Evolutionary conservation across 2,797 vertebrate genomes (phyloP).

Genomic region (Cygnus olor): DNA sequence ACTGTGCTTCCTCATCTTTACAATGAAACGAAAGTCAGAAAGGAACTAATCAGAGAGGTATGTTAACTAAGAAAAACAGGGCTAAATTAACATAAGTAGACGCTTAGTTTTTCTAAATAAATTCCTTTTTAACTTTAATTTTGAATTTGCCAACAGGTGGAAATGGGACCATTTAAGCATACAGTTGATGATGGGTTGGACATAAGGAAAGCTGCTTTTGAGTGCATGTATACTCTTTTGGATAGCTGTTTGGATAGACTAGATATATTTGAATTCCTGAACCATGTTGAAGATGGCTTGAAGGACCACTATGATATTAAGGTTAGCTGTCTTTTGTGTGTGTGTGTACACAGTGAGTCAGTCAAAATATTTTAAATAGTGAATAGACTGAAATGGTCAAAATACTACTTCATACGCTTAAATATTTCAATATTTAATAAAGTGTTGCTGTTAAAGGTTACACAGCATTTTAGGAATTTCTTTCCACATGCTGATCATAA

Average conservation of each 20-base stretch:
- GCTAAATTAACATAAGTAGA: background rate
- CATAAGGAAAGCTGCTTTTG: constrained; percentile 91
- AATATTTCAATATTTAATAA: background rate
- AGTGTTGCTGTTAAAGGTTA: background rate
- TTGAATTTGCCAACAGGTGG: constrained; percentile 80
- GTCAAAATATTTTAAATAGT: background rate
- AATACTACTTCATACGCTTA: background rate
- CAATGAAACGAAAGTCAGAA: constrained; percentile 93
- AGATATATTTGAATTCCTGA: constrained; percentile 93
- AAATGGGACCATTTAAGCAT: constrained; percentile 94
- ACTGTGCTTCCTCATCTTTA: constrained; percentile 92
- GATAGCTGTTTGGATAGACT: constrained; percentile 92
- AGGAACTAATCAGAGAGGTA: constrained; percentile 92
- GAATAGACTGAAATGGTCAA: background rate
- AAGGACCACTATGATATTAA: constrained; percentile 96
- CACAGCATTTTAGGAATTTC: background rate
- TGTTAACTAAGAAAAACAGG: background rate
- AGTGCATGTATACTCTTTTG: constrained; percentile 92
- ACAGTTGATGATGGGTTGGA: constrained; percentile 91
- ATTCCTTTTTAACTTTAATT: background rate
- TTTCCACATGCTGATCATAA: background rate
- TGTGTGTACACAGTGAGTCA: background rate
- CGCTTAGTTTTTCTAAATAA: background rate
- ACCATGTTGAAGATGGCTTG: constrained; percentile 92
- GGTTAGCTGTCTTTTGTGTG: constrained; percentile 77